These are phyloP conservation scores for Bombus consobrinus DNA, from an alignment of 1,140 invertebrate species.

Conservation along the genomic window DNA sequence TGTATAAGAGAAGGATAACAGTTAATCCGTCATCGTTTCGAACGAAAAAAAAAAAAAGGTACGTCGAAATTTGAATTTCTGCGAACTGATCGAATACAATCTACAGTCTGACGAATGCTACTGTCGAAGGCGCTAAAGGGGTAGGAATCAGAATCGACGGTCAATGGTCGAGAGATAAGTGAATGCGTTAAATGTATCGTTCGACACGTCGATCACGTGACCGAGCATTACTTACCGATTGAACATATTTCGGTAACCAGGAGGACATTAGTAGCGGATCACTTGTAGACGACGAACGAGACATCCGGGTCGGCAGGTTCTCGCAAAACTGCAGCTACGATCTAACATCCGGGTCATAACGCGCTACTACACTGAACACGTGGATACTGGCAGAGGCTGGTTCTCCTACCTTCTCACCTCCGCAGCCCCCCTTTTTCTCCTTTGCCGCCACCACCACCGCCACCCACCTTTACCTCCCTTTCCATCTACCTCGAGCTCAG, in stretches of 20 bases:
- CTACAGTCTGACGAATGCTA: too few species aligned
- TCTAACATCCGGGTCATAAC: slow-evolving; percentile 84
- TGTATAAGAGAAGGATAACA: too few species aligned
- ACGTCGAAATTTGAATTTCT: background rate
- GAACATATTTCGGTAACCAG: slow-evolving; percentile 82
- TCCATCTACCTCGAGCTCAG: slow-evolving; percentile 27
- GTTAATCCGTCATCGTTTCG: background rate
- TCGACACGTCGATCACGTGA: background rate
- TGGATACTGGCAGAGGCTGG: slow-evolving; percentile 81
- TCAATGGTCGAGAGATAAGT: slow-evolving; percentile 84
- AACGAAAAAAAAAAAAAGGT: too few species aligned
- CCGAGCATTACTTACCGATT: slow-evolving; percentile 80
- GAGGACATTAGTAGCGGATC: slow-evolving; percentile 80
- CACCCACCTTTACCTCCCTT: slow-evolving; percentile 42
- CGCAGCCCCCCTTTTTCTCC: slow-evolving; percentile 63
- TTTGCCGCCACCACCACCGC: slow-evolving; percentile 50
- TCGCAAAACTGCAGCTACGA: slow-evolving; percentile 82
- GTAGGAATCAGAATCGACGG: slow-evolving; percentile 34
- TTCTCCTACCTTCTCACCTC: slow-evolving; percentile 74
- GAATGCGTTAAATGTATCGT: slow-evolving; percentile 45
- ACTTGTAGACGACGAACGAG: slow-evolving; percentile 76
- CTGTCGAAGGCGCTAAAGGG: slow-evolving; percentile 17
- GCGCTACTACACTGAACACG: slow-evolving; percentile 83
- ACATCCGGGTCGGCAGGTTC: slow-evolving; percentile 82
- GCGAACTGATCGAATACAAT: background rate